Conservation (phyloP, 1,140 invertebrate species). For the Lasaia peninsularis region DNA sequence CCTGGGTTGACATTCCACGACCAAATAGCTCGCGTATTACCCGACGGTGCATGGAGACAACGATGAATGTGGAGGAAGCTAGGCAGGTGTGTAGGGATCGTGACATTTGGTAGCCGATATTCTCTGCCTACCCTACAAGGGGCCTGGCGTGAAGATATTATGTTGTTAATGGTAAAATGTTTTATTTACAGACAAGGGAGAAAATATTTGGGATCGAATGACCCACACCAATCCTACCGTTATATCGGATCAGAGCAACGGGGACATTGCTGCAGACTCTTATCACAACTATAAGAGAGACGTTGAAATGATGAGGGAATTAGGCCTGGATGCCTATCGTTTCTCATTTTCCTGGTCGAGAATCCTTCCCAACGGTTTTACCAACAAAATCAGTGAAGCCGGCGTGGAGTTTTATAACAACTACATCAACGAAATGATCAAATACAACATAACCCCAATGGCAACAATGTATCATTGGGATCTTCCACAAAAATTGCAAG, state of each 20-base stretch:
- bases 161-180: no score
- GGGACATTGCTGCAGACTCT: constrained; percentile 39
- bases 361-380: constrained; percentile 76
- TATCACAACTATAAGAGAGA: constrained; percentile 46
- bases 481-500: constrained; percentile 44
- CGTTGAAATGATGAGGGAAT: constrained; percentile 49
- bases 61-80: no score
- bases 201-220: constrained; percentile 76
- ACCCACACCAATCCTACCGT: constrained; percentile 34
- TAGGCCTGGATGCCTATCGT: constrained; percentile 68
- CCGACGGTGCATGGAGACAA: no score
- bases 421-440: constrained; percentile 69
- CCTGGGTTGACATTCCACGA: no score
- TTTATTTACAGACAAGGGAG: constrained; percentile 62
- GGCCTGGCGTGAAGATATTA: no score
- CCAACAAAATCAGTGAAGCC: constrained; percentile 66
- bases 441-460: constrained; percentile 51
- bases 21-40: no score
- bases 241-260: constrained; percentile 36
- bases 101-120: no score
- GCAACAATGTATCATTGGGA: constrained; percentile 55
- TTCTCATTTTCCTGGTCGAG: constrained; percentile 82
- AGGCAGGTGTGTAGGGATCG: no score
- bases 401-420: constrained; percentile 78
- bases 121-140: no score